Evolutionary conservation across 2,797 vertebrate species (phyloP).

Genomic region (Thunnus albacares): DNA sequence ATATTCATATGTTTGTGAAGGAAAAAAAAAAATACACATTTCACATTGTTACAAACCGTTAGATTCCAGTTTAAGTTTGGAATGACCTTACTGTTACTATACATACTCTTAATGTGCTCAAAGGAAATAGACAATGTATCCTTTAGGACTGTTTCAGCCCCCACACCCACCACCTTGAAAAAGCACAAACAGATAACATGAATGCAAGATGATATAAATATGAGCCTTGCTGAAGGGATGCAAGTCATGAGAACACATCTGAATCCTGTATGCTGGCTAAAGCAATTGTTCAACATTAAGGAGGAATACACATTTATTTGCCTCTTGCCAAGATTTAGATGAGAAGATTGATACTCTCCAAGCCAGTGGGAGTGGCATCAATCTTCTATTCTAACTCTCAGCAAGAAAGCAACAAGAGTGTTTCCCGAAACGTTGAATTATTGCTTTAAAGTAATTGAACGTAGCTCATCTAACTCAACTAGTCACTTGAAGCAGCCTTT

Average conservation of each 20-base stretch:
- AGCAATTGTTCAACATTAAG: not conserved
- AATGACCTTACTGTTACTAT: conserved; percentile 32
- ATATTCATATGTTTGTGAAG: conserved; percentile 37
- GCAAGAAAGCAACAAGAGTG: too few relatives aligned
- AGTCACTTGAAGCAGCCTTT: not conserved
- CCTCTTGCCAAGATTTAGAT: not conserved
- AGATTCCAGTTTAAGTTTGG: conserved; percentile 40
- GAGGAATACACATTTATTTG: not conserved
- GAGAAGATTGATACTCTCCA: too few relatives aligned
- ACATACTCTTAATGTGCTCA: conserved; percentile 28
- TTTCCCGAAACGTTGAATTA: too few relatives aligned
- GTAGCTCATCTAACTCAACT: not conserved
- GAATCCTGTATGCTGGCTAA: not conserved
- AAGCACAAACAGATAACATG: conserved; percentile 20
- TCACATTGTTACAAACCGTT: conserved; percentile 36
- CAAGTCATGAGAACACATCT: not conserved
- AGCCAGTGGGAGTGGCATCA: too few relatives aligned
- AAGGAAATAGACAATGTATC: not conserved
- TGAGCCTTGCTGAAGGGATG: conserved; percentile 2
- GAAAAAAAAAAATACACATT: conserved; percentile 21
- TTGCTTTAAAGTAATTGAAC: not conserved
- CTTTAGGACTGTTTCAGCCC: not conserved
- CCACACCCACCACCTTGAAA: not conserved
- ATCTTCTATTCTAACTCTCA: too few relatives aligned
- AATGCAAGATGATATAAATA: not conserved